Evolutionary conservation across 2,113 vertebrate species (phyloP).

Genomic region (Nothoprocta perdicaria): DNA sequence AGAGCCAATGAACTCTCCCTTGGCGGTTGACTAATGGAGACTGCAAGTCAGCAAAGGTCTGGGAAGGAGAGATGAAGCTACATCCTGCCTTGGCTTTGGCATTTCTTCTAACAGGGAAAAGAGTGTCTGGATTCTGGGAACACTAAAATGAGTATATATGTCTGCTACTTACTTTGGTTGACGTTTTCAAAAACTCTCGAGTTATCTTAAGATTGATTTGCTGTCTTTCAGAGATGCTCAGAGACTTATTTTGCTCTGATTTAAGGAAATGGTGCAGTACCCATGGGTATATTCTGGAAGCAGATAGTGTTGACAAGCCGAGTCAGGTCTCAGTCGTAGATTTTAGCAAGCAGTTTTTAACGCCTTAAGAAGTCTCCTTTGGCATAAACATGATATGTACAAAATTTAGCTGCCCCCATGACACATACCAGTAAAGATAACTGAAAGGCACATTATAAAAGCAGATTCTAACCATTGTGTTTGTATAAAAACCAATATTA

Average conservation of each 20-base stretch:
- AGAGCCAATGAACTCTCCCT: constrained; percentile 10
- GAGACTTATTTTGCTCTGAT: background rate
- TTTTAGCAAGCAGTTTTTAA: background rate
- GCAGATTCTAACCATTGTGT: background rate
- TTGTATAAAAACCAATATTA: constrained; percentile 23
- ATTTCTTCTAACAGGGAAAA: constrained; percentile 37
- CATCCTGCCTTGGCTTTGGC: constrained; percentile 25
- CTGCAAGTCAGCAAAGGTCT: constrained; percentile 9
- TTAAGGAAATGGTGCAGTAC: constrained; percentile 1
- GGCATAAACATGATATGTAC: background rate
- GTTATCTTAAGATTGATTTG: background rate
- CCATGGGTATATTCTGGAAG: background rate
- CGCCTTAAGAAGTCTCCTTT: background rate
- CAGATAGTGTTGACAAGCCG: background rate
- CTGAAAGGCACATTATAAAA: constrained; percentile 6
- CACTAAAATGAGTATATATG: constrained; percentile 2
- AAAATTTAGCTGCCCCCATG: background rate
- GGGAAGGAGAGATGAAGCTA: constrained; percentile 31
- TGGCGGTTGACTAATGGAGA: background rate
- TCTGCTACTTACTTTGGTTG: background rate
- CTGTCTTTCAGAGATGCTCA: background rate
- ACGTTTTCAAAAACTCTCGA: background rate
- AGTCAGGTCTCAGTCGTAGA: background rate
- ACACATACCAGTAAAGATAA: background rate
- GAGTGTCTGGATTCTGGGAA: constrained; percentile 24